phyloP scores from a whole-genome alignment of 1,140 invertebrate species.

The Macrocentrus cingulum region DNA sequence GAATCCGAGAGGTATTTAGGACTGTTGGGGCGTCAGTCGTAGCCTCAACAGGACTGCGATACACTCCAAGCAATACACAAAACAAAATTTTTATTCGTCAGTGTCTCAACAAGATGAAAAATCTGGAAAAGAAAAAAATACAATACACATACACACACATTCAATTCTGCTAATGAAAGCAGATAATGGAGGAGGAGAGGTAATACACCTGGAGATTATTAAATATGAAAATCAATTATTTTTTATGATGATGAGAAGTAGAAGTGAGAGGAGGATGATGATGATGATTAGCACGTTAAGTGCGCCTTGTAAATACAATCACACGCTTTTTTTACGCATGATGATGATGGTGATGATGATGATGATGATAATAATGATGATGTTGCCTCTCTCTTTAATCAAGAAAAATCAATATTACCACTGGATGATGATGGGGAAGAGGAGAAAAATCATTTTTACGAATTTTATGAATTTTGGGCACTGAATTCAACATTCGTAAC shows the following conservation, averaged over 20 bases:
- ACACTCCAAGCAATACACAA: background rate
- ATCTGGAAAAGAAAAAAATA: no score
- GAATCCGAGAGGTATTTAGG: background rate
- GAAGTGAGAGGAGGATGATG: constrained; percentile 29
- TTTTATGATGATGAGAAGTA: constrained; percentile 15
- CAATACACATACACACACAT: no score
- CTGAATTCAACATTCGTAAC: constrained; percentile 12
- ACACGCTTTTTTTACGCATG: constrained; percentile 27
- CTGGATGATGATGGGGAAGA: constrained; percentile 12
- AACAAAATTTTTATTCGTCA: background rate
- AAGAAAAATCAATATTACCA: background rate
- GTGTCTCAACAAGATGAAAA: background rate
- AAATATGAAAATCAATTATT: background rate
- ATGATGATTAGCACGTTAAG: constrained; percentile 43
- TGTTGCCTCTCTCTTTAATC: background rate
- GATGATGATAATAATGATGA: constrained; percentile 16
- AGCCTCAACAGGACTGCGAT: constrained; percentile 18
- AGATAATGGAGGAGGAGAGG: no score
- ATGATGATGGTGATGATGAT: background rate
- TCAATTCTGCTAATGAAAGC: no score
- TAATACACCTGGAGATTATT: no score
- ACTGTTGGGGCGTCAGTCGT: constrained; percentile 15
- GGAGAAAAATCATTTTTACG: background rate
- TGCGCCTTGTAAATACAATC: constrained; percentile 43
- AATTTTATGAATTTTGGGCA: constrained; percentile 22